These are phyloP conservation scores for Latrodectus elegans DNA, from an alignment of 2,888 invertebrate species.

Conservation along the genomic window DNA sequence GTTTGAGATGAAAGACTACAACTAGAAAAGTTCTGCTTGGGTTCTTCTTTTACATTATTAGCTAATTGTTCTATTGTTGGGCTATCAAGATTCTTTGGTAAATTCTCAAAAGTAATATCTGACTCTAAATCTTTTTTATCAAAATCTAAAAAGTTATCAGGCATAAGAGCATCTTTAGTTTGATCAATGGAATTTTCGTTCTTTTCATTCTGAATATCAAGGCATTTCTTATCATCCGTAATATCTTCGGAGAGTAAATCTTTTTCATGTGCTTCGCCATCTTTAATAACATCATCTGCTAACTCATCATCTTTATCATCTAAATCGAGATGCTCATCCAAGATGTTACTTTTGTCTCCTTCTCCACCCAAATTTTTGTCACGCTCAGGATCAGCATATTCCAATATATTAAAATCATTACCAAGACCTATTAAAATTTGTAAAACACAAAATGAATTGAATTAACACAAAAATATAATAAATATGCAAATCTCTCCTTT, in stretches of 20 bases:
- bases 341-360: constrained; percentile 84
- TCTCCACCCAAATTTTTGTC: constrained; percentile 81
- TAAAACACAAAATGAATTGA: neutral
- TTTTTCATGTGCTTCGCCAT: constrained; percentile 52
- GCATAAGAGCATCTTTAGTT: constrained; percentile 24
- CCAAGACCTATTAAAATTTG: constrained; percentile 84
- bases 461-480: neutral
- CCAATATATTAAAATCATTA: constrained; percentile 94
- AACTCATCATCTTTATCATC: constrained; percentile 83
- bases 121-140: constrained; percentile 47
- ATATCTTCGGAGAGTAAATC: constrained; percentile 55
- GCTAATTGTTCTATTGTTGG: constrained; percentile 18
- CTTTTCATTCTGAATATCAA: constrained; percentile 23
- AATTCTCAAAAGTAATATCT: constrained; percentile 12
- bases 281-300: constrained; percentile 77
- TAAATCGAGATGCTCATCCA: constrained; percentile 86
- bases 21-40: constrained; percentile 62
- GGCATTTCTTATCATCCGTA: constrained; percentile 32
- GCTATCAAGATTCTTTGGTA: constrained; percentile 32
- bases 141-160: constrained; percentile 48
- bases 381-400: constrained; percentile 95
- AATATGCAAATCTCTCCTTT: neutral
- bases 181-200: neutral
- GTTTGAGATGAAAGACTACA: constrained; percentile 55
- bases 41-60: constrained; percentile 50